Base-by-base conservation (phyloP, 35 echinoderm and acorn worm genomes). In the Chiridota heheva region DNA sequence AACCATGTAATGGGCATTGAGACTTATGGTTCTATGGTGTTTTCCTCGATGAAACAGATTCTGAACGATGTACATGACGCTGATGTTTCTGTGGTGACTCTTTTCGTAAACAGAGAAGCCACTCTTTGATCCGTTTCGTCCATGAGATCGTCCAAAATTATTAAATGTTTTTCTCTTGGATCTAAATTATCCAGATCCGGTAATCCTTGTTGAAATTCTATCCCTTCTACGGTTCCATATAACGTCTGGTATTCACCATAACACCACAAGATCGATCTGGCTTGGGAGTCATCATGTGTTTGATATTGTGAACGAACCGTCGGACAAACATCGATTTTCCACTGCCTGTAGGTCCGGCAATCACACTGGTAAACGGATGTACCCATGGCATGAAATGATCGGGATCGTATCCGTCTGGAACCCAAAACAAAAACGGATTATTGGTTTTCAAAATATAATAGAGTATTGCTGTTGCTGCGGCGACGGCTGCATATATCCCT, bases 11-110 rank as follows among this genome's bases (percentile, higher is more conserved):
- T 90, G 56, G 40, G 67, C 37, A 53, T 88, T 88, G 7, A 87
- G 58, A 56, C 53, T 86, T 13, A 86, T 86, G 36, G 86, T 88
- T 63, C 84, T 22, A 32, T 47, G 44, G n/a, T 90, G 63, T 57
- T 86, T 86, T 43, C 80, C 73, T 24, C 43, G 30, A 27, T 91
- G 75, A 63, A 86, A 88, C 22, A 85, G 62, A 85, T 84, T 85
- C 62, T 85, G 81, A 33, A 76, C 27, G n/a, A 91, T 91, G 32
- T 69, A 82, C 26, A 85, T 84, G 13, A 91, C 81, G 15, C 67
- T 51, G 36, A 77, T 17, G 36, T 84, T 86, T 39, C 73, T 70
- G 41, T 81, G 82, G 66, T 86, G 82, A 64, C 41, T 33, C 83
- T 77, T 76, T 87, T 92, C 35, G 69, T 82, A 83, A 36, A 89